phyloP scores from a whole-genome alignment of 2,797 vertebrate genomes.

The Arremon brunneinucha region DNA sequence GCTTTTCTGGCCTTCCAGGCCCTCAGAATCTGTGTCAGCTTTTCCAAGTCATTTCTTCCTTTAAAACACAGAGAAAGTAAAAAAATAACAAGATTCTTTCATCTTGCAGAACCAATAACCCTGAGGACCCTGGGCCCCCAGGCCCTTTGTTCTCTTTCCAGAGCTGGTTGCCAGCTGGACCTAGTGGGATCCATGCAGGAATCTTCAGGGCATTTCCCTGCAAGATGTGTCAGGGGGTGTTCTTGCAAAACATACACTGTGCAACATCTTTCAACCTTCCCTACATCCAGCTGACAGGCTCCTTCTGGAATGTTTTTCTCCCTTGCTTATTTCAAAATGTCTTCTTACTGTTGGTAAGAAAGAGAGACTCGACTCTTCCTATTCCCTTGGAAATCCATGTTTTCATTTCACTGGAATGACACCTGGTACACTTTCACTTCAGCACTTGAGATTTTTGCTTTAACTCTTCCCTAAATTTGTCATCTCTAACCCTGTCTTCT shows the following conservation, averaged over 20 bases:
- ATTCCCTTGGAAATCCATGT: neutral
- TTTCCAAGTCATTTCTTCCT: neutral
- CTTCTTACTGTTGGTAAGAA: neutral
- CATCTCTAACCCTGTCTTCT: neutral
- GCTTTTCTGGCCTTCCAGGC: neutral
- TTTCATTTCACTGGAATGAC: neutral
- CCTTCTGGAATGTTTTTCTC: neutral
- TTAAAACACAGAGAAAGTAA: neutral
- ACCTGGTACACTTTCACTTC: neutral
- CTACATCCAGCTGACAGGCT: neutral
- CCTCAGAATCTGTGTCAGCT: neutral
- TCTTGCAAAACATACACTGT: neutral
- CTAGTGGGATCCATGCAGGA: neutral
- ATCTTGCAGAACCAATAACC: neutral
- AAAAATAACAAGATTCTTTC: neutral
- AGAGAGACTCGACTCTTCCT: neutral
- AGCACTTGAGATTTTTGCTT: neutral
- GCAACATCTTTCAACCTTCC: neutral
- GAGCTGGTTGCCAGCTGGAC: neutral
- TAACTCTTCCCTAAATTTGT: neutral
- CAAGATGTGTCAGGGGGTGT: neutral
- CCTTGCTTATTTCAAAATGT: neutral
- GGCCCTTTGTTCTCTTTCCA: neutral
- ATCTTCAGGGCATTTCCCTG: neutral
- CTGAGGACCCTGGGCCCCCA: neutral